These are phyloP conservation scores for Lottia gigantea DNA, from an alignment of 2,888 invertebrate genomes.

Conservation along the genomic window DNA sequence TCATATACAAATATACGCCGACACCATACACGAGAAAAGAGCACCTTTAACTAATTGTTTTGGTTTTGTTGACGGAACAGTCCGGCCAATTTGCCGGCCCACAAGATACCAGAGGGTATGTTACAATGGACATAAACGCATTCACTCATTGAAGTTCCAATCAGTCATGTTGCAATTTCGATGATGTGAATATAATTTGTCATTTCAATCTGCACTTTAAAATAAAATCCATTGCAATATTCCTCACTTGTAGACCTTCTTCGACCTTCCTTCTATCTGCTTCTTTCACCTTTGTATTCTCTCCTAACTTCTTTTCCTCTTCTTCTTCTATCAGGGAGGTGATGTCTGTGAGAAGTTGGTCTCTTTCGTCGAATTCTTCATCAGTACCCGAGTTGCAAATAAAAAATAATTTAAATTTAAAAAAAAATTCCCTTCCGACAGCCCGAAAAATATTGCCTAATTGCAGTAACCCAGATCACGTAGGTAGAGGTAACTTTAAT, in stretches of 20 bases:
- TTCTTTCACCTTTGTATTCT: neutral
- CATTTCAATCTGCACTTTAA: too few relatives aligned
- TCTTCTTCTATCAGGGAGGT: too few relatives aligned
- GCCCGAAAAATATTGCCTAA: too few relatives aligned
- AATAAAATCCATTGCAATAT: neutral
- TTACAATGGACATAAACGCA: neutral
- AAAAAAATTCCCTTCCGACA: too few relatives aligned
- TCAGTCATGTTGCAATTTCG: neutral
- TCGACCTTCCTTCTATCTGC: neutral
- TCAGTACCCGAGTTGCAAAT: too few relatives aligned
- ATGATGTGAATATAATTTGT: too few relatives aligned
- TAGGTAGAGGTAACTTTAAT: too few relatives aligned
- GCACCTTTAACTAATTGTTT: neutral
- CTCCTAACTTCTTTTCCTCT: neutral
- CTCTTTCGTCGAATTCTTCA: too few relatives aligned
- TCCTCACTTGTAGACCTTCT: constrained; percentile 1
- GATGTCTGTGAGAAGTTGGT: too few relatives aligned
- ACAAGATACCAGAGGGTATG: neutral
- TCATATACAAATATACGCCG: neutral
- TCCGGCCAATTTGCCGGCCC: too few relatives aligned
- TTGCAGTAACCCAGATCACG: too few relatives aligned
- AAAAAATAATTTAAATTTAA: too few relatives aligned
- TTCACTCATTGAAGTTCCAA: neutral
- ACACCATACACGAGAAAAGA: neutral
- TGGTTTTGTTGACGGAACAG: neutral